phyloP scores from a whole-genome alignment of 2,797 vertebrate genomes.

The Carcharodon carcharias region DNA sequence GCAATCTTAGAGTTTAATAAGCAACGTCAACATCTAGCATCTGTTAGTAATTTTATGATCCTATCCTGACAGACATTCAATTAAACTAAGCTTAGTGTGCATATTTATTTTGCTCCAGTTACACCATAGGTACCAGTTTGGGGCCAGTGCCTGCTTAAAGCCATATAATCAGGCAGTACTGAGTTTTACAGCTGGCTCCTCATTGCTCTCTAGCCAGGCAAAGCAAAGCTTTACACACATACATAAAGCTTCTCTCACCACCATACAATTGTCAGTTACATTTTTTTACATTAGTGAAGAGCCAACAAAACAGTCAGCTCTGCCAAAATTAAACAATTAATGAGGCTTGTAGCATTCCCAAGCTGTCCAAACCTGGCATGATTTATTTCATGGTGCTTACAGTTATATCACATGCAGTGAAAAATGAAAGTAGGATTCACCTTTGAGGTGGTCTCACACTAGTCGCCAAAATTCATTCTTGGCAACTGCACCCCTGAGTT shows the following conservation, averaged over 20 bases:
- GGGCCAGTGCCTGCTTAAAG: neutral
- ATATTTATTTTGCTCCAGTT: constrained; percentile 21
- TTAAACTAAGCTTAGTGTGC: neutral
- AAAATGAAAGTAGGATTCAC: neutral
- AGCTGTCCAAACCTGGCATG: neutral
- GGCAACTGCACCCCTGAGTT: neutral
- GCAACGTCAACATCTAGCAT: constrained; percentile 13
- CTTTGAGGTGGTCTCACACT: neutral
- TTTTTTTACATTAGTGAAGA: neutral
- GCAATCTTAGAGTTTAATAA: neutral
- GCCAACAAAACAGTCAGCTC: neutral
- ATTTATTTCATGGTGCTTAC: neutral
- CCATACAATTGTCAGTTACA: neutral
- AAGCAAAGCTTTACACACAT: neutral
- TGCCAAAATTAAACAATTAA: neutral
- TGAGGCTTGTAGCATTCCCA: neutral
- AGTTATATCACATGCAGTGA: neutral
- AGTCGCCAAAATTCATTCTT: neutral
- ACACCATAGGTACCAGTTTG: neutral
- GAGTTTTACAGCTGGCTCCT: neutral
- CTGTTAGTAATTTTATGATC: constrained; percentile 29
- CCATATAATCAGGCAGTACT: neutral
- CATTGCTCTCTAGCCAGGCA: neutral
- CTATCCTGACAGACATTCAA: neutral
- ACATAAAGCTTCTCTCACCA: neutral